These are phyloP conservation scores for Styela clava DNA, from an alignment of 23 tunicate genomes.

Conservation along the genomic window DNA sequence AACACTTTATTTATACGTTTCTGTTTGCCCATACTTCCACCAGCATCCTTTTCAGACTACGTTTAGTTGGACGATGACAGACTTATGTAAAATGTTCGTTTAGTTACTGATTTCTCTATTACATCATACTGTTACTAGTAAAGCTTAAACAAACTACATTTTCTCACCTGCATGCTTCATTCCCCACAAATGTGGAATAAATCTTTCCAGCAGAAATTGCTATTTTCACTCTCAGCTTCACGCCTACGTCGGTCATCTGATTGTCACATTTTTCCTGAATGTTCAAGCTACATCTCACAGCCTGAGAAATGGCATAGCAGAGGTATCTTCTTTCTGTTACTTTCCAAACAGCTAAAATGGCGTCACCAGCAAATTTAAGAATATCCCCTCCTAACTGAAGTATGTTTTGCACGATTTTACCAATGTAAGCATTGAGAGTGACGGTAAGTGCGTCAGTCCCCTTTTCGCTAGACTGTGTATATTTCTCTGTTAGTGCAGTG, in stretches of 20 bases:
- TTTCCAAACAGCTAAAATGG: constrained; percentile 96
- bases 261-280: constrained; percentile 93
- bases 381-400: constrained; percentile 86
- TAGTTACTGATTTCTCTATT: no score
- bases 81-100: no score
- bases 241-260: constrained; percentile 92
- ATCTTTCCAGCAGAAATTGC: constrained; percentile 96
- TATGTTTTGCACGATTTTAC: constrained; percentile 75
- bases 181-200: constrained; percentile 91
- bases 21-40: no score
- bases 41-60: no score
- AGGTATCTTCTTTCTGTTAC: constrained; percentile 61
- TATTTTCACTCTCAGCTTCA: constrained; percentile 93
- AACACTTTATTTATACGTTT: no score
- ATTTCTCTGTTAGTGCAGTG: constrained; percentile 93
- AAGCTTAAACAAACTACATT: no score
- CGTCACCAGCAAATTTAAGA: constrained; percentile 98
- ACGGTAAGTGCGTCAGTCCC: constrained; percentile 93
- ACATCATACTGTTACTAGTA: no score
- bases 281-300: constrained; percentile 61
- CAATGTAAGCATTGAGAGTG: constrained; percentile 83
- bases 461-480: constrained; percentile 76
- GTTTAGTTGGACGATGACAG: no score
- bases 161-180: constrained; percentile 41
- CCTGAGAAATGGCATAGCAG: constrained; percentile 70